These are phyloP conservation scores for Myioborus miniatus DNA, from an alignment of 2,797 vertebrate species.

Conservation along the genomic window DNA sequence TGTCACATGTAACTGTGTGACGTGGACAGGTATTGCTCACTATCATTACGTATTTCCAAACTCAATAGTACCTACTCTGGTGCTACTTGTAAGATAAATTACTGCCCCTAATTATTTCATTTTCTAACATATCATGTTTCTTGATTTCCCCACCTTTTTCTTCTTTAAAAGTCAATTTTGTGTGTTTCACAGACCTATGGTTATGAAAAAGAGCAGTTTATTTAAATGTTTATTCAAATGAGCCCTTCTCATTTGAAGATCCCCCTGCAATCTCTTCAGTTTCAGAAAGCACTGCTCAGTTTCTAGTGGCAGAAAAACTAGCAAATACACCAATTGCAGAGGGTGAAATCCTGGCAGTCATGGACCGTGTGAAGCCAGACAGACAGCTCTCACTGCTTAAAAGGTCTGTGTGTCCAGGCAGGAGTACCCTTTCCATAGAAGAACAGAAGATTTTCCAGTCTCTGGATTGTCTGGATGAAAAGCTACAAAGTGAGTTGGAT, in stretches of 20 bases:
- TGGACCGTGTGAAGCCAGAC: conserved; percentile 67
- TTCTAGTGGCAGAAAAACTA: conserved; percentile 76
- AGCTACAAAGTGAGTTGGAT: conserved; percentile 73
- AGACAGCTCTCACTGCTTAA: conserved; percentile 24
- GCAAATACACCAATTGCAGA: conserved; percentile 63
- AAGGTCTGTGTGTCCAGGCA: conserved; percentile 7
- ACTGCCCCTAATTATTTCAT: not conserved
- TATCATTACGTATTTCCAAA: not conserved
- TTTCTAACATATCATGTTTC: not conserved
- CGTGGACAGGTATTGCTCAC: not conserved
- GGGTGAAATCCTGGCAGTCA: conserved; percentile 68
- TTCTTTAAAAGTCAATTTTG: not conserved
- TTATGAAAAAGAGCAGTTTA: not conserved
- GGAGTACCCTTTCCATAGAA: conserved; percentile 80
- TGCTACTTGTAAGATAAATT: not conserved
- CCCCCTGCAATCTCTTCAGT: conserved; percentile 67
- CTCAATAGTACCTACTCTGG: not conserved
- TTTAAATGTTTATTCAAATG: not conserved
- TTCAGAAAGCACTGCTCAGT: conserved; percentile 77
- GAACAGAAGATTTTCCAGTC: conserved; percentile 87
- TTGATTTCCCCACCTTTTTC: not conserved
- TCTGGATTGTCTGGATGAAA: conserved; percentile 77
- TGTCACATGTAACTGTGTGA: not conserved
- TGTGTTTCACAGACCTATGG: not conserved
- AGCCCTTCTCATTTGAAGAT: not conserved